Percentiles rank a stretch among this genome's conserved stretches.
phyloP scores from a whole-genome alignment of 1,140 invertebrate genomes.

The Macrobrachium rosenbergii region DNA sequence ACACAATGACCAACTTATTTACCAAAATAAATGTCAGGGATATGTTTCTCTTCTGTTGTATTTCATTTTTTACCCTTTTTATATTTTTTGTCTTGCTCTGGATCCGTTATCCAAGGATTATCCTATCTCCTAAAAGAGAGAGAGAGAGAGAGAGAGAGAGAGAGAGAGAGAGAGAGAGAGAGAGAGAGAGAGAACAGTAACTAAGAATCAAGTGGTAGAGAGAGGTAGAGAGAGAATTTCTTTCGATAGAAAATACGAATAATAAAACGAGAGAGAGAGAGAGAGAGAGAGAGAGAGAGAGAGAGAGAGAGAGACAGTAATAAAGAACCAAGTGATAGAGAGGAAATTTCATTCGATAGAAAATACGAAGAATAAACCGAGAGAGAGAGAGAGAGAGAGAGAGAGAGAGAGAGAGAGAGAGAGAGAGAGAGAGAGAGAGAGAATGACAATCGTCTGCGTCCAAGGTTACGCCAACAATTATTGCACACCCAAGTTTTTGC shows the following conservation, averaged over 20 bases:
- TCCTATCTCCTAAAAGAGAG: not conserved
- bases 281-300: not conserved
- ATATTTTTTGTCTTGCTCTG: too few relatives aligned
- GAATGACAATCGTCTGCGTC: not conserved
- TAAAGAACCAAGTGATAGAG: slow-evolving; percentile 2
- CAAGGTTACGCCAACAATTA: too few relatives aligned
- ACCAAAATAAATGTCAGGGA: too few relatives aligned
- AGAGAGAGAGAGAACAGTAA: not conserved
- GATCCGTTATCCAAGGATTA: too few relatives aligned
- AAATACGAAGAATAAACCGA: not conserved
- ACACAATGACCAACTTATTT: too few relatives aligned
- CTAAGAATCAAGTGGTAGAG: not conserved
- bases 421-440: not conserved
- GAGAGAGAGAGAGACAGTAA: not conserved
- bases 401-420: slow-evolving; percentile 7
- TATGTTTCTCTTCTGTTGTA: too few relatives aligned
- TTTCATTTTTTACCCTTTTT: too few relatives aligned
- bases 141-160: slow-evolving; percentile 30
- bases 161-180: slow-evolving; percentile 27
- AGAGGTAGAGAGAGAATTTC: not conserved
- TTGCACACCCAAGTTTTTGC: too few relatives aligned
- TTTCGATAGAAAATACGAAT: not conserved
- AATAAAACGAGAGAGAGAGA: not conserved
- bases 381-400: not conserved
- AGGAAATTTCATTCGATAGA: too few relatives aligned